A percentile compares a stretch with the other conserved stretches of the same genome.
phyloP scores from a whole-genome alignment of 2,113 vertebrate genomes.

The Pseudopipra pipra region DNA sequence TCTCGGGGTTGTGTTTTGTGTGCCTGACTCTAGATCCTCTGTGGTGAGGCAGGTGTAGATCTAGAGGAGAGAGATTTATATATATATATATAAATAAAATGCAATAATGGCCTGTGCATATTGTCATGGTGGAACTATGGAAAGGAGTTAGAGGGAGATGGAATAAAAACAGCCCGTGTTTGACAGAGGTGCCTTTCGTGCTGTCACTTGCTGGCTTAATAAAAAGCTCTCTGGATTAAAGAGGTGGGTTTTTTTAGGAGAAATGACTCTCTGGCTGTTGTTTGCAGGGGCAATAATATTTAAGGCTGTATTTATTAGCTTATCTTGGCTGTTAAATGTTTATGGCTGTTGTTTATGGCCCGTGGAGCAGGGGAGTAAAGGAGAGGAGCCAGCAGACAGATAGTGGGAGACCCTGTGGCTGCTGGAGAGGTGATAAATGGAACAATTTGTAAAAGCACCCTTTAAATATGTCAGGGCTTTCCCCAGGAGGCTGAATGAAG shows the following conservation, averaged over 20 bases:
- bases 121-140: not conserved
- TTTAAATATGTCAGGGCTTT: conserved; percentile 21
- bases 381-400: conserved; percentile 29
- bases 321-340: conserved; percentile 69
- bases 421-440: conserved; percentile 7
- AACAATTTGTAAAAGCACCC: not conserved
- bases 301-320: conserved; percentile 70
- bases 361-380: conserved; percentile 45
- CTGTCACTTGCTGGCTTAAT: conserved; percentile 24
- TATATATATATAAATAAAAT: not conserved
- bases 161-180: not conserved
- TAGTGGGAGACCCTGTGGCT: conserved; percentile 39
- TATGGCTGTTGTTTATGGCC: conserved; percentile 64
- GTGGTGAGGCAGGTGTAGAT: not conserved
- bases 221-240: conserved; percentile 40
- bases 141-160: not conserved
- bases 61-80: not conserved
- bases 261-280: conserved; percentile 14
- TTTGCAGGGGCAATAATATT: conserved; percentile 56
- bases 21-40: not conserved
- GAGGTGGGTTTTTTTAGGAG: not conserved
- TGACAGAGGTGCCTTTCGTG: not conserved
- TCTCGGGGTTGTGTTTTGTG: not conserved
- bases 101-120: not conserved
- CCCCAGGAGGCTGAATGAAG: conserved; percentile 5